Evolutionary conservation across 1,140 invertebrate genomes (phyloP).

Genomic region (Drosophila saltans): DNA sequence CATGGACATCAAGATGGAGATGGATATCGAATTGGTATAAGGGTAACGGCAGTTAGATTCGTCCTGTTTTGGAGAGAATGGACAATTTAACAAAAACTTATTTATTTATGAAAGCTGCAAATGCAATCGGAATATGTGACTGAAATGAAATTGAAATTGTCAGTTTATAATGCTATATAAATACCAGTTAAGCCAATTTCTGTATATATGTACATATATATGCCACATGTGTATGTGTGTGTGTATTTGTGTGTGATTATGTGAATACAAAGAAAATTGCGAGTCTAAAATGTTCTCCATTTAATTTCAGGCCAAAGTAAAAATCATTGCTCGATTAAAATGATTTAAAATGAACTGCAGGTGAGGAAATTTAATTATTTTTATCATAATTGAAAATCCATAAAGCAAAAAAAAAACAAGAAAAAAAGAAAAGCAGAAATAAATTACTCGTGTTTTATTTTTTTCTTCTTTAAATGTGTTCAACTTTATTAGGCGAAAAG

Average conservation of each 20-base stretch:
- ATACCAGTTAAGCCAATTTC: constrained; percentile 50
- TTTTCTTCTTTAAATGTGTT: background rate
- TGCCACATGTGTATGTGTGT: background rate
- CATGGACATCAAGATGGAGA: background rate
- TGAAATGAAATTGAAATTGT: constrained; percentile 65
- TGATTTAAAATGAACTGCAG: background rate
- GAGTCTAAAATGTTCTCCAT: background rate
- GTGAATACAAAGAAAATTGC: background rate
- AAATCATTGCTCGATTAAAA: constrained; percentile 15
- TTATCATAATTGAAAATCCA: constrained; percentile 11
- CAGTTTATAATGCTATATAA: constrained; percentile 23
- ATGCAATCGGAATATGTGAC: constrained; percentile 64
- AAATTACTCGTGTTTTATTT: background rate
- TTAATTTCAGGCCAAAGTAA: background rate
- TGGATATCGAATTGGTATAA: constrained; percentile 14
- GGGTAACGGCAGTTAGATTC: background rate
- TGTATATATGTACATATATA: background rate
- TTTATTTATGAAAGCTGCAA: constrained; percentile 74
- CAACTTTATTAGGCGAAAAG: background rate
- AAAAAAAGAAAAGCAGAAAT: background rate
- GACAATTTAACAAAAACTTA: constrained; percentile 72
- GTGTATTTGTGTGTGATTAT: background rate
- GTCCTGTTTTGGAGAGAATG: constrained; percentile 30
- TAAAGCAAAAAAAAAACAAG: background rate
- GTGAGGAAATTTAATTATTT: constrained; percentile 12